phyloP scores from a whole-genome alignment of 2,113 vertebrate species.

The Podarcis cretensis region DNA sequence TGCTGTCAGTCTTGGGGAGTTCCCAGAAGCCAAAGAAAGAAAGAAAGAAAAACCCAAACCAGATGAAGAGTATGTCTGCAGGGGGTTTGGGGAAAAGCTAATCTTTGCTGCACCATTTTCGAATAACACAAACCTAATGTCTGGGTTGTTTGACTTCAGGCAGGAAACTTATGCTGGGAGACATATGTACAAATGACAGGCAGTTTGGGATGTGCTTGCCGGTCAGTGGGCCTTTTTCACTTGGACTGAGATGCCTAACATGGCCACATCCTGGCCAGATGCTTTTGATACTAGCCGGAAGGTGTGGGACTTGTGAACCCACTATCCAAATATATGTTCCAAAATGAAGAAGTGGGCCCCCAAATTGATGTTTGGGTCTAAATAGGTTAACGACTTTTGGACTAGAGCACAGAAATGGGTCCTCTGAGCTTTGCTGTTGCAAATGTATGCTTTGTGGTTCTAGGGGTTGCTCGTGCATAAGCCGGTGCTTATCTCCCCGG shows the following conservation, averaged over 20 bases:
- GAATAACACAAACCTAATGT: neutral
- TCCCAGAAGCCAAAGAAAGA: neutral
- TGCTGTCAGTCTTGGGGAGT: neutral
- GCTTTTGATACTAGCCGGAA: too few species aligned
- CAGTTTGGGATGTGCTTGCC: slow-evolving; percentile 19
- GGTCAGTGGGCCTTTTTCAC: neutral
- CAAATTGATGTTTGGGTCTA: neutral
- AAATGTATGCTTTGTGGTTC: neutral
- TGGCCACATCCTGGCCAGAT: too few species aligned
- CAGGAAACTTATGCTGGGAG: slow-evolving; percentile 77
- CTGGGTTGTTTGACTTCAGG: slow-evolving; percentile 14
- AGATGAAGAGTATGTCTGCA: neutral
- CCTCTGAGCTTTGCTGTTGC: neutral
- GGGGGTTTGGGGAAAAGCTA: neutral
- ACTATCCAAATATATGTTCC: neutral
- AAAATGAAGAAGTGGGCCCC: neutral
- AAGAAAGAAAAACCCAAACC: too few species aligned
- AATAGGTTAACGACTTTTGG: neutral
- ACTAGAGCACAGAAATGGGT: neutral
- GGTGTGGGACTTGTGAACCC: too few species aligned
- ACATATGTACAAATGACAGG: slow-evolving; percentile 22
- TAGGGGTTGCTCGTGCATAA: too few species aligned
- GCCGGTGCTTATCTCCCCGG: too few species aligned
- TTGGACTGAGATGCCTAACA: neutral
- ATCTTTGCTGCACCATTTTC: neutral